Conservation (phyloP, 92 coral and sea anemone species). For the Pocillopora meandrina region DNA sequence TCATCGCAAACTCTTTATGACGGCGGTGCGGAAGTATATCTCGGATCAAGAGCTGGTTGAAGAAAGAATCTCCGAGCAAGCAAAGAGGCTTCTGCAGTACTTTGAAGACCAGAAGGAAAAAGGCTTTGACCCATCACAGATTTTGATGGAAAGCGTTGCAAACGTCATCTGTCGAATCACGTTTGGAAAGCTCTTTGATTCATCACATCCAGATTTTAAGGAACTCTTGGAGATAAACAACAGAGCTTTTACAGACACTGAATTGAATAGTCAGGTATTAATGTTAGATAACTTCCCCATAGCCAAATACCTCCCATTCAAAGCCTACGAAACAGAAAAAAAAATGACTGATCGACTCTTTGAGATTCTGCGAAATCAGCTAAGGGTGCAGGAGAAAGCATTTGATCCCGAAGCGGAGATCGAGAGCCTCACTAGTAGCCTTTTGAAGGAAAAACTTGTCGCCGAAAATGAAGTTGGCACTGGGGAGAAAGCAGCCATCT, state of each 20-base stretch:
- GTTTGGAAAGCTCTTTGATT: constrained; percentile 26
- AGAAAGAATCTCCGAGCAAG: constrained; percentile 30
- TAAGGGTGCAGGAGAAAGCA: not conserved
- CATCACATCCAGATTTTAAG: constrained; percentile 40
- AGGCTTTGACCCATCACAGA: constrained; percentile 30
- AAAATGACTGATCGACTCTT: constrained; percentile 12
- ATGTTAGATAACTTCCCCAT: constrained; percentile 22
- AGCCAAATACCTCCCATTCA: not conserved
- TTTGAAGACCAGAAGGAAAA: constrained; percentile 43
- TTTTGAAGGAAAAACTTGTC: constrained; percentile 2
- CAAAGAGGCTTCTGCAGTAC: not conserved
- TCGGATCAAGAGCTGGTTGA: constrained; percentile 28
- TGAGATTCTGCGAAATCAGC: constrained; percentile 31
- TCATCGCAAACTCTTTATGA: constrained; percentile 27
- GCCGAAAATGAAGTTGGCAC: constrained; percentile 27
- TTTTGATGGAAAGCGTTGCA: constrained; percentile 30
- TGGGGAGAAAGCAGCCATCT: constrained; percentile 12
- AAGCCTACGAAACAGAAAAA: not conserved
- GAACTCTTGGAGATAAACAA: constrained; percentile 29
- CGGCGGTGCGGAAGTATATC: constrained; percentile 18
- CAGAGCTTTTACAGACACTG: not conserved
- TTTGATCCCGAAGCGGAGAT: constrained; percentile 10
- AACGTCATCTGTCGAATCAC: constrained; percentile 43
- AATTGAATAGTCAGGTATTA: constrained; percentile 16
- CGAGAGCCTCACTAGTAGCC: constrained; percentile 6